Evolutionary conservation across 2,113 vertebrate species (phyloP).

Genomic region (Telmatochromis brachygnathus): DNA sequence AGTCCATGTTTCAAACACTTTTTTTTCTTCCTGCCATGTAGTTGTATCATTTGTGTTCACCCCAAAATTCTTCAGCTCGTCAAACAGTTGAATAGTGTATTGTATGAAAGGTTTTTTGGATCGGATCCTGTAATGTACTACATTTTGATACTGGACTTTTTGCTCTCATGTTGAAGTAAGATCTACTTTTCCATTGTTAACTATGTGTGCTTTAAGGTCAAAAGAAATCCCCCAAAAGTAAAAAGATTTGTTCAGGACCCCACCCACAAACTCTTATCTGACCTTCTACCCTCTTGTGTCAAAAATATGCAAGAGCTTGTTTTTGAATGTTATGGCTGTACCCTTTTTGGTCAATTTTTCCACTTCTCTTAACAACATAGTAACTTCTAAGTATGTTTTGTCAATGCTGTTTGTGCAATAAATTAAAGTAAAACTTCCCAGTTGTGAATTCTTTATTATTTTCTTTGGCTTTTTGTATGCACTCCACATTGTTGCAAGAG

Average conservation of each 20-base stretch:
- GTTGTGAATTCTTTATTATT: not conserved
- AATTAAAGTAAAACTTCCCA: constrained; percentile 51
- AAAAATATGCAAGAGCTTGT: constrained; percentile 16
- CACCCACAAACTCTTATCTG: not conserved
- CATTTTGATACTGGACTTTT: constrained; percentile 35
- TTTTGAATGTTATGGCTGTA: constrained; percentile 27
- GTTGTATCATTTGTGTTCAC: not conserved
- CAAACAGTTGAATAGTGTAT: not conserved
- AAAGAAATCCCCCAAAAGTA: not conserved
- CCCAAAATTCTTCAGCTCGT: not conserved
- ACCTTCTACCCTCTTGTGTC: not conserved
- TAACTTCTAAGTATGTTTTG: constrained; percentile 66
- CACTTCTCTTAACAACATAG: constrained; percentile 41
- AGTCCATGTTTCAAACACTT: not conserved
- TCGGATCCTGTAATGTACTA: not conserved
- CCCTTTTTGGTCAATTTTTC: constrained; percentile 34
- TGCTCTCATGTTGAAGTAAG: not conserved
- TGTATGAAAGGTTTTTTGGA: not conserved
- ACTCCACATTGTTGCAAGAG: not conserved
- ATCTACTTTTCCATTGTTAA: not conserved
- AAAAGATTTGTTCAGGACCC: not conserved
- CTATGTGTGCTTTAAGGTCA: not conserved
- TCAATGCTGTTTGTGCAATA: constrained; percentile 76
- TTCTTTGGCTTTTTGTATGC: not conserved
- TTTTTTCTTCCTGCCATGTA: not conserved